These are phyloP conservation scores for Siphlonurus alternatus DNA, from an alignment of 2,888 invertebrate genomes.

Conservation along the genomic window DNA sequence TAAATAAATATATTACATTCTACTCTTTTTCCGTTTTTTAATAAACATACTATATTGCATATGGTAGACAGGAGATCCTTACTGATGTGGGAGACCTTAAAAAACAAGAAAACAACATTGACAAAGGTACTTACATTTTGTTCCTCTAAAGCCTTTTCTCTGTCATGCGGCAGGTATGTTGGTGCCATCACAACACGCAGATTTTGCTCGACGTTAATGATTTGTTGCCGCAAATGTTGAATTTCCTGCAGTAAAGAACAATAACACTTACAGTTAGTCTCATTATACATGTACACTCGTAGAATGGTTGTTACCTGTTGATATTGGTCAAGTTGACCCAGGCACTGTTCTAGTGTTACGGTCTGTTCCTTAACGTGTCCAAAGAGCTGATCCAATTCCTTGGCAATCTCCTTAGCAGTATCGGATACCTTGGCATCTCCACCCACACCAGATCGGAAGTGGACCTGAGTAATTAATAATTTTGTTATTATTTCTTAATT, in stretches of 20 bases:
- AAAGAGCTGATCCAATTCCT: constrained; percentile 48
- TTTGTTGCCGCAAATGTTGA: constrained; percentile 63
- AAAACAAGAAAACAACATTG: too few relatives aligned
- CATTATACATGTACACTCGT: too few relatives aligned
- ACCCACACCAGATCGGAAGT: constrained; percentile 70
- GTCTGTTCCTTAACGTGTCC: constrained; percentile 44
- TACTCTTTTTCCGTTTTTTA: too few relatives aligned
- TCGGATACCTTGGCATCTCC: constrained; percentile 59
- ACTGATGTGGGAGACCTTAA: too few relatives aligned
- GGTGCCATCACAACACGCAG: constrained; percentile 68
- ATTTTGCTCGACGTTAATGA: constrained; percentile 75
- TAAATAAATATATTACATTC: too few relatives aligned
- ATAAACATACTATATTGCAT: too few relatives aligned
- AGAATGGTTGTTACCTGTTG: constrained; percentile 54
- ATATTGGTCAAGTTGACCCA: constrained; percentile 73
- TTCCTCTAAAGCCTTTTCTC: constrained; percentile 61
- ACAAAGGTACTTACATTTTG: constrained; percentile 72
- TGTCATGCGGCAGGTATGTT: constrained; percentile 64
- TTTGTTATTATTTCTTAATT: neutral
- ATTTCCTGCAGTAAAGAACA: too few relatives aligned
- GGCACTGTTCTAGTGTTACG: constrained; percentile 50
- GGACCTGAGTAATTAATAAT: constrained; percentile 39
- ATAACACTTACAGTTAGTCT: too few relatives aligned
- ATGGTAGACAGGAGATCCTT: too few relatives aligned
- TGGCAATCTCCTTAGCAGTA: constrained; percentile 48